Evolutionary conservation across 2,113 vertebrate genomes (phyloP).

Genomic region (Proteles cristata): DNA sequence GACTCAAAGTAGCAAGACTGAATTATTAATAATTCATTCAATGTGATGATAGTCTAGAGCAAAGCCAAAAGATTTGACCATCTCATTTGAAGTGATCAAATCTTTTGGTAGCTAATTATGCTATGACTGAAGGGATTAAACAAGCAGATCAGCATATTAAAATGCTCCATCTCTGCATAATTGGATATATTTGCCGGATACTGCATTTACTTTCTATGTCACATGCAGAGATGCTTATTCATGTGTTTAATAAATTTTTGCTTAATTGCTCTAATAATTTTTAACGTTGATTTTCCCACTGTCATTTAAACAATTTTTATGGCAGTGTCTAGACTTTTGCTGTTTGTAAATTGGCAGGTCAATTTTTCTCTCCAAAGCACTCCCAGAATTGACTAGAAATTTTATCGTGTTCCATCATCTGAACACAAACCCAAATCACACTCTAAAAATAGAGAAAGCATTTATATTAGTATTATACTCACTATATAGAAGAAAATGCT

Average conservation of each 20-base stretch:
- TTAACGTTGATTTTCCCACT: conserved; percentile 52
- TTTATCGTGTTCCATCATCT: background rate
- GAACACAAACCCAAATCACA: conserved; percentile 42
- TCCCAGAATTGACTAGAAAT: conserved; percentile 16
- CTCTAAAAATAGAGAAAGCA: conserved; percentile 36
- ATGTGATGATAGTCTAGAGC: background rate
- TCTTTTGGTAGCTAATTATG: conserved; percentile 40
- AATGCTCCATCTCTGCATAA: conserved; percentile 7
- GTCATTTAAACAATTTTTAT: conserved; percentile 37
- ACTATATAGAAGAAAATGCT: background rate
- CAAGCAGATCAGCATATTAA: conserved; percentile 37
- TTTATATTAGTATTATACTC: background rate
- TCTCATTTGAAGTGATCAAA: background rate
- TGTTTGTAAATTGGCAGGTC: conserved; percentile 45
- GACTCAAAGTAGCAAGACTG: conserved; percentile 36
- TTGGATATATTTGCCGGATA: background rate
- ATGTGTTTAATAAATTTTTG: background rate
- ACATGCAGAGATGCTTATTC: conserved; percentile 4
- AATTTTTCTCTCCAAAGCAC: background rate
- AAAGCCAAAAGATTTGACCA: conserved; percentile 26
- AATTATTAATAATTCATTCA: conserved; percentile 65
- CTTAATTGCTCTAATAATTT: conserved; percentile 48
- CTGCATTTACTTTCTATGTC: background rate
- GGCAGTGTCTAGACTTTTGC: conserved; percentile 52
- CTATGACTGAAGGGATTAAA: background rate